phyloP scores from a whole-genome alignment of 1,140 invertebrate genomes.

The Zaprionus gabonicus region DNA sequence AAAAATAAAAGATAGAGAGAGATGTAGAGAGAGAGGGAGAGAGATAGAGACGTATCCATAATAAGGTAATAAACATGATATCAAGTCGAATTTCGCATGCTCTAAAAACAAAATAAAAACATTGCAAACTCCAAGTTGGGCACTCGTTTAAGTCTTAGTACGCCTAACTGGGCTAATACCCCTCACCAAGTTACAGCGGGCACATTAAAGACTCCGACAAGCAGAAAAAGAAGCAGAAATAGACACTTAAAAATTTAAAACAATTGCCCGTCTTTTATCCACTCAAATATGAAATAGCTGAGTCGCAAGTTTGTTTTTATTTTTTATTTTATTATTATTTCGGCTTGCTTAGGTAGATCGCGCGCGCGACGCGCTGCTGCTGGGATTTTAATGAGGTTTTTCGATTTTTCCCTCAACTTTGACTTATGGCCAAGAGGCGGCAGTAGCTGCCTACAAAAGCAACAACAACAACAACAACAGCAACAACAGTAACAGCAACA shows the following conservation, averaged over 20 bases:
- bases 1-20: background rate
- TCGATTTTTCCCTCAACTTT: conserved; percentile 49
- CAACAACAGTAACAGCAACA: conserved; percentile 9
- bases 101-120: background rate
- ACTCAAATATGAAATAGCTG: conserved; percentile 18
- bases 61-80: conserved; percentile 27
- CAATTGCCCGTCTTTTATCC: conserved; percentile 27
- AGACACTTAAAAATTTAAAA: background rate
- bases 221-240: background rate
- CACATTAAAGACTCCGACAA: conserved; percentile 11
- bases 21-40: background rate
- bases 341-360: background rate
- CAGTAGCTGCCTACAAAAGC: conserved; percentile 6
- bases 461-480: conserved; percentile 2
- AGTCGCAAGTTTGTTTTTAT: conserved; percentile 7
- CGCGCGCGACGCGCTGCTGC: conserved; percentile 14
- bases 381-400: conserved; percentile 30
- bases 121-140: conserved; percentile 5
- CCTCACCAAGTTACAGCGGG: conserved; percentile 1
- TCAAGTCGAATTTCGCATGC: conserved; percentile 31
- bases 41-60: conserved; percentile 12
- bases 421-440: conserved; percentile 37
- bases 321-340: conserved; percentile 9
- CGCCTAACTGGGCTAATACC: conserved; percentile 33
- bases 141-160: background rate